Base-by-base conservation (phyloP, 2,888 invertebrate species). In the Diplolepis rosae region DNA sequence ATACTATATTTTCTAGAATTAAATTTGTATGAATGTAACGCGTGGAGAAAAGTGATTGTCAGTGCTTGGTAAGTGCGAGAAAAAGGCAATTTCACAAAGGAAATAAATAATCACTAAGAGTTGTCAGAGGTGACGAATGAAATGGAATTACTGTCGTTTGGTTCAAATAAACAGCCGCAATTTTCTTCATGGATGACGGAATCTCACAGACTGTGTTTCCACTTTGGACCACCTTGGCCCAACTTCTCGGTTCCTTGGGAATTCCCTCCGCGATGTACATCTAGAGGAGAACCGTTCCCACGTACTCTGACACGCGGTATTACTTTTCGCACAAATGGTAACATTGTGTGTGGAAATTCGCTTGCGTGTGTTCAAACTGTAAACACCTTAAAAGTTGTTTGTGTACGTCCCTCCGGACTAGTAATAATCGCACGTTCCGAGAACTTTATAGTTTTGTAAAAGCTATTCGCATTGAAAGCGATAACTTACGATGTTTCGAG, bases 141-240 rank as follows among this genome's bases (percentile, higher is more conserved):
- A 82, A 83, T 82, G 82, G 82, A 83, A 83, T 83, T 84, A 82
- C 81, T 77, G 81, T 81, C 79, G 80, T 82, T 80, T 79, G 79
- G 77, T 73, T 80, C 78, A 78, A 81, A 85, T 83, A 84, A 84
- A 85, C 84, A 84, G 83, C 79, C 78, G 81, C 83, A 83, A 85
- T 85, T 84, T 83, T 75, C 79, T 69, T 75, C 66, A n/a, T 32
- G 56, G 66, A 66, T 51, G 66, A 70, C 45, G 15, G 45, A 45
- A 45, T 15, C 45, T 45, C 30, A 28, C 68, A 68, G 50, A n/a
- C n/a, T n/a, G n/a, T 66, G 71, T 70, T 73, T 74, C 70, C 74
- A 52, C 71, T 61, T 28, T 69, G 56, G 52, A 52, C 61, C 52
- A 35, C 66, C 65, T 50, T 42, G 32, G 48, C 32, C 27, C 45